Conservation (phyloP, 1,140 invertebrate species). For the Scaptomyza montana region DNA sequence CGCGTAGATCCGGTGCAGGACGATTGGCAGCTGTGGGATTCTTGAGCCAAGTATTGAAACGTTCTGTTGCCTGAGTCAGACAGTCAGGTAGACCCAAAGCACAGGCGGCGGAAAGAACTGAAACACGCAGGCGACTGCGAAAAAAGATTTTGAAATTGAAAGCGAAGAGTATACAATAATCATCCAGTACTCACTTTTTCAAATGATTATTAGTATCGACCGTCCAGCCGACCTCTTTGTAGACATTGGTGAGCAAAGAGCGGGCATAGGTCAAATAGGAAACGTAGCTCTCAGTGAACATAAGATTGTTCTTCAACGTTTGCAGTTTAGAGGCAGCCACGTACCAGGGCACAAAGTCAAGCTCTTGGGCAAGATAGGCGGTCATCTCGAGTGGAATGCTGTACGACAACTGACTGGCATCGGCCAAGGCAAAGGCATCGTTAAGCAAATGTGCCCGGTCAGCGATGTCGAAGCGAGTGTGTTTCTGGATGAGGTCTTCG, state of each 20-base stretch:
- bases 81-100: conserved; percentile 86
- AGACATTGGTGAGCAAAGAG: conserved; percentile 84
- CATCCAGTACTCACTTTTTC: conserved; percentile 84
- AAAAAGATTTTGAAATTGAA: not conserved
- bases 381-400: conserved; percentile 88
- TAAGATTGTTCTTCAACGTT: conserved; percentile 85
- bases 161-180: not conserved
- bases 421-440: conserved; percentile 93
- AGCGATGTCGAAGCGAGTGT: conserved; percentile 85
- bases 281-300: conserved; percentile 85
- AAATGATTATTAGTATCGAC: conserved; percentile 85
- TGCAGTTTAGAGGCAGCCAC: conserved; percentile 86
- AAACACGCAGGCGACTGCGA: conserved; percentile 85
- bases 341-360: conserved; percentile 89
- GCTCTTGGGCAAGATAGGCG: conserved; percentile 87
- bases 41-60: conserved; percentile 86
- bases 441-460: conserved; percentile 94
- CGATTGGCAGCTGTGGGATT: conserved; percentile 79
- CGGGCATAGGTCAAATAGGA: conserved; percentile 86
- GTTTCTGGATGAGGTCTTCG: conserved; percentile 84
- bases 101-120: conserved; percentile 87
- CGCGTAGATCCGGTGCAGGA: conserved; percentile 90
- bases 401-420: conserved; percentile 88
- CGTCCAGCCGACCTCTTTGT: conserved; percentile 86
- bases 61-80: conserved; percentile 84